phyloP scores from a whole-genome alignment of 1,140 invertebrate genomes.

The Heliconius melpomene region DNA sequence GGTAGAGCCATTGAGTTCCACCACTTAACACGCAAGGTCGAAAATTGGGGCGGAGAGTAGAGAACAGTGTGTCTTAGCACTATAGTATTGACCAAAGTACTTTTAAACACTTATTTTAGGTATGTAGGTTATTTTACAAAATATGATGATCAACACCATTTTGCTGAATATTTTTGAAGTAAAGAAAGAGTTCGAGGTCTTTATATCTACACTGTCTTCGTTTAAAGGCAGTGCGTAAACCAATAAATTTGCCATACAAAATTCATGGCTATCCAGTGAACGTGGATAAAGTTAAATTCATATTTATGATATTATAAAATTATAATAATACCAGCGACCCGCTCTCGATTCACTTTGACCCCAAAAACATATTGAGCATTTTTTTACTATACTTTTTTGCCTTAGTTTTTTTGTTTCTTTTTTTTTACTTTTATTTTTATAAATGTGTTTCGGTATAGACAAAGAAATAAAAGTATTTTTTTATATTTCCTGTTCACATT shows the following conservation, averaged over 20 bases:
- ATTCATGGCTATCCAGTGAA: conserved; percentile 6
- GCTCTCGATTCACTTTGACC: conserved; percentile 2
- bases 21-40: too few species aligned
- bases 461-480: background rate
- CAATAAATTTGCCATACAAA: conserved; percentile 1
- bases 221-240: background rate
- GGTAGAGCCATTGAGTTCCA: too few species aligned
- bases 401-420: background rate
- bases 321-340: conserved; percentile 9
- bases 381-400: background rate
- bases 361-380: background rate
- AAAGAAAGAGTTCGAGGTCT: background rate
- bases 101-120: too few species aligned
- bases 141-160: too few species aligned
- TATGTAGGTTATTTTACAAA: too few species aligned
- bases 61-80: too few species aligned
- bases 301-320: conserved; percentile 13
- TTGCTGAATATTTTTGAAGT: too few species aligned
- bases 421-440: background rate
- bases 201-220: background rate
- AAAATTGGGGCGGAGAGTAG: too few species aligned
- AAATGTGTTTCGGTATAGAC: background rate
- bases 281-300: conserved; percentile 7
- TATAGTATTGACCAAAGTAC: too few species aligned
- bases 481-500: too few species aligned